A percentile compares a stretch with the other conserved stretches of the same genome.
These are phyloP conservation scores for Epistrophe eligans DNA, from an alignment of 2,888 invertebrate genomes.

Conservation along the genomic window DNA sequence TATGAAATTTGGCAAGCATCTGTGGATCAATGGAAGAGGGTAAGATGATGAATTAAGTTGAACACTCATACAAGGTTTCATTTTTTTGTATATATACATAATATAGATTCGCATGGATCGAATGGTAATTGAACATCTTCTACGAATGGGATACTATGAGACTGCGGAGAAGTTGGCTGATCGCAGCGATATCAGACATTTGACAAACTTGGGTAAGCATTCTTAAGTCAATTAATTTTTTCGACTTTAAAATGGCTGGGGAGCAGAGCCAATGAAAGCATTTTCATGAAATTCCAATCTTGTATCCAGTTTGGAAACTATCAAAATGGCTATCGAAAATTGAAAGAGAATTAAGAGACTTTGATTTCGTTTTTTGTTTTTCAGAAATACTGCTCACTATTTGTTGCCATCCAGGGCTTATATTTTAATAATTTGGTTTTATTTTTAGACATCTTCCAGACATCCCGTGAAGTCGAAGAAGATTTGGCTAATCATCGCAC, in stretches of 20 bases:
- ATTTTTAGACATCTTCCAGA: slow-evolving; percentile 90
- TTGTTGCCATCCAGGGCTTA: too few species aligned
- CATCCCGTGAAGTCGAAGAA: slow-evolving; percentile 93
- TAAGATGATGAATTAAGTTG: slow-evolving; percentile 60
- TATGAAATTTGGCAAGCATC: slow-evolving; percentile 82
- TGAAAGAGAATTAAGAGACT: too few species aligned
- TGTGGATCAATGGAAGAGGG: slow-evolving; percentile 83
- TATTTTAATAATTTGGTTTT: not conserved
- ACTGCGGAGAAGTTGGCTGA: slow-evolving; percentile 95
- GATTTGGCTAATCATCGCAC: slow-evolving; percentile 93
- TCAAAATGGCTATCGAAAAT: too few species aligned
- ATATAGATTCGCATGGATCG: slow-evolving; percentile 91
- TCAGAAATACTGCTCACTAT: too few species aligned
- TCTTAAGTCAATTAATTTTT: not conserved
- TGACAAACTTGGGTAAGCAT: slow-evolving; percentile 93
- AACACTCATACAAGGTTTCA: not conserved
- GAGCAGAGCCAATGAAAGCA: too few species aligned
- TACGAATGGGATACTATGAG: slow-evolving; percentile 97
- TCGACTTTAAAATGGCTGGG: not conserved
- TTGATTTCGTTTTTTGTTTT: too few species aligned
- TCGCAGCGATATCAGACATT: slow-evolving; percentile 91
- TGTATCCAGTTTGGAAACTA: too few species aligned
- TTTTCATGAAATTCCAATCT: too few species aligned
- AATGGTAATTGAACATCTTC: slow-evolving; percentile 98
- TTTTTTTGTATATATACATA: not conserved